Conservation (phyloP, 2,888 invertebrate species). For the Tupiocoris notatus region DNA sequence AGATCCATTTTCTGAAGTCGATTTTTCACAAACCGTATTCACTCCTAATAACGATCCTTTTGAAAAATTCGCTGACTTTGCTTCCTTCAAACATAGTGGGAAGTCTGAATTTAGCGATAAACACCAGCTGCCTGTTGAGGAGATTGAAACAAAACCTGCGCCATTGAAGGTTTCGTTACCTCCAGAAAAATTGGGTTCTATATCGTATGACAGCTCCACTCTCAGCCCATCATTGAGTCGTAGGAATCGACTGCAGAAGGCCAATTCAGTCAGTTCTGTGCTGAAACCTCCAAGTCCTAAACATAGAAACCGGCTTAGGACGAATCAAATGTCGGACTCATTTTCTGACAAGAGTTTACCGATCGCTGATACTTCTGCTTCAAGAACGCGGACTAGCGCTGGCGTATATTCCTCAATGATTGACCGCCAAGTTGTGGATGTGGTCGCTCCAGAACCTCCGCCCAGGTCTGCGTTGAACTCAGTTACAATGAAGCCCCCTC, state of each 20-base stretch:
- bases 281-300: slow-evolving; percentile 55
- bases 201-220: slow-evolving; percentile 37
- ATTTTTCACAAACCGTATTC: slow-evolving; percentile 56
- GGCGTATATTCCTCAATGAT: slow-evolving; percentile 24
- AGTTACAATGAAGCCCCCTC: slow-evolving; percentile 64
- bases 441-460: slow-evolving; percentile 63
- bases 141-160: slow-evolving; percentile 57
- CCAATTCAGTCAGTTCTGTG: slow-evolving; percentile 50
- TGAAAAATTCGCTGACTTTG: slow-evolving; percentile 57
- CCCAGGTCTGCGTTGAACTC: slow-evolving; percentile 66
- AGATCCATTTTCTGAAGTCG: slow-evolving; percentile 65
- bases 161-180: slow-evolving; percentile 69
- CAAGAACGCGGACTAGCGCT: slow-evolving; percentile 45
- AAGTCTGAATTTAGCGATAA: slow-evolving; percentile 11
- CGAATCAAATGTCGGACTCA: slow-evolving; percentile 50
- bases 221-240: slow-evolving; percentile 47
- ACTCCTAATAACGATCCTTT: slow-evolving; percentile 61
- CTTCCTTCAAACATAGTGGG: slow-evolving; percentile 48
- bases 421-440: slow-evolving; percentile 8
- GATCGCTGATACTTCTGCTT: slow-evolving; percentile 48
- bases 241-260: slow-evolving; percentile 47
- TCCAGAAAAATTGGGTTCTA: slow-evolving; percentile 57
- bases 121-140: slow-evolving; percentile 14
- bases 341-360: slow-evolving; percentile 49
- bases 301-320: slow-evolving; percentile 51